Evolutionary conservation across 2,797 vertebrate genomes (phyloP), one percentile per base, ranked within the genome.

Genomic region (Anguilla marmorata): DNA sequence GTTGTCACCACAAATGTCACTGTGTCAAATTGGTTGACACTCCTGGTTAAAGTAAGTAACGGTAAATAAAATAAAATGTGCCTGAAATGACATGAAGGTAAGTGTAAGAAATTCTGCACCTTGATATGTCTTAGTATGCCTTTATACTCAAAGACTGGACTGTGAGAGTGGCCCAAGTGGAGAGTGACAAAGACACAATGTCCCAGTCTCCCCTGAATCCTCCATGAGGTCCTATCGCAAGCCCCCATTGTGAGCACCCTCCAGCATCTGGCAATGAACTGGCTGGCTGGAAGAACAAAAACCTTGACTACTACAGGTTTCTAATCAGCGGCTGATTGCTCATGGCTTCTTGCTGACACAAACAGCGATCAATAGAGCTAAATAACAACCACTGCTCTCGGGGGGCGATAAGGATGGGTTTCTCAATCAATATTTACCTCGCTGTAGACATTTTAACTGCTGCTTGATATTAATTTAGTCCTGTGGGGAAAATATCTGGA

Each of bases 401-500:
- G 45, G 76, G 79, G 45, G 41, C 19, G 7, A 24, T 19, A 82
- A 50, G 79, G 79, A 45, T 50, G 45, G 79, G 74, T 79, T 82
- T 82, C 79, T 48, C 79, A n/a, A 82, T 82, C 45, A 82, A 82
- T 82, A 82, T 50, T 50, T 50, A 82, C 45, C 79, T 50, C 11
- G 9, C 79, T 82, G 19, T 82, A 45, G 16, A 48, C 24, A 50
- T 82, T 82, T 82, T 82, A 82, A 50, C 41, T 82, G 79, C 27
- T 21, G 79, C 21, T 82, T 48, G 19, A 82, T 82, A 82, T 82
- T 82, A 48, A 82, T 82, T 79, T 82, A 48, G 24, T 48, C 21
- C 79, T 50, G 3, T 37, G 37, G 24, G 45, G 45, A 82, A 48
- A 82, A 82, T 48, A 50, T 82, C 37, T 24, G 41, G 45, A 50